A percentile compares a stretch with the other conserved stretches of the same genome.
phyloP scores from a whole-genome alignment of 2,797 vertebrate species.

The Gymnoscopelus microlampas region DNA sequence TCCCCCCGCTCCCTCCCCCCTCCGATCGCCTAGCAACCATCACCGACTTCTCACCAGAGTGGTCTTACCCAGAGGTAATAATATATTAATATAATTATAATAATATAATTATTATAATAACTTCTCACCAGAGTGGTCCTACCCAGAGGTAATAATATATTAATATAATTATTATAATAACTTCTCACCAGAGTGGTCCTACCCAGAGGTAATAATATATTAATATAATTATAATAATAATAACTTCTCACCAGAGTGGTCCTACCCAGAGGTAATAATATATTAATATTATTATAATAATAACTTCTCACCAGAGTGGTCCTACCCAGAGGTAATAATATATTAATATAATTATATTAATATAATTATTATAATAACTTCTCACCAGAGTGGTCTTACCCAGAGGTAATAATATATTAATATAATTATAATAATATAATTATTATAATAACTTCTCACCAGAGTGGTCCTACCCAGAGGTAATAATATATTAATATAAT shows the following conservation, averaged over 20 bases:
- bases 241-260: background rate
- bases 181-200: background rate
- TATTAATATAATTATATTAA: too few species aligned
- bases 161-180: too few species aligned
- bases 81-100: too few species aligned
- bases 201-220: constrained; percentile 2
- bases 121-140: background rate
- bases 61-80: constrained; percentile 89
- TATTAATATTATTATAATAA: too few species aligned
- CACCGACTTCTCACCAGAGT: constrained; percentile 91
- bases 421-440: too few species aligned
- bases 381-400: background rate
- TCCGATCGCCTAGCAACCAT: constrained; percentile 74
- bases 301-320: background rate
- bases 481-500: background rate
- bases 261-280: constrained; percentile 7
- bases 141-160: constrained; percentile 2
- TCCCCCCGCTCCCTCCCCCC: background rate
- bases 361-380: too few species aligned
- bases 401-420: background rate
- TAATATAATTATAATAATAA: too few species aligned
- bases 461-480: constrained; percentile 4
- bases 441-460: too few species aligned
- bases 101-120: too few species aligned
- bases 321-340: constrained; percentile 7